A percentile compares a stretch with the other conserved stretches of the same genome.
Conservation (phyloP, 2,113 vertebrate species). For the Morphnarchus princeps region DNA sequence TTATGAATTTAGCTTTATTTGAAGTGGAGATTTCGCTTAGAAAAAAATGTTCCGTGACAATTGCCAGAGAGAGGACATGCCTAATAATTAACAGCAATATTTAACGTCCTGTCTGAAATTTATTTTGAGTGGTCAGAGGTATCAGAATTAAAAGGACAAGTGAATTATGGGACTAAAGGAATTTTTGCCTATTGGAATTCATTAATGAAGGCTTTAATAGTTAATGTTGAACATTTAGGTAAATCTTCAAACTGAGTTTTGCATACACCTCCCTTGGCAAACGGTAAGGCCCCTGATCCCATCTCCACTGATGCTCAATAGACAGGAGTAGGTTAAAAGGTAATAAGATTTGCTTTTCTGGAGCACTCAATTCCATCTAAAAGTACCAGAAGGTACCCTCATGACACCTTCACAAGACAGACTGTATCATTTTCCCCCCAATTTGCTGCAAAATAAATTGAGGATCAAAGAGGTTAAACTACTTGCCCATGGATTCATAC, state of each 20-base stretch:
- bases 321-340: neutral
- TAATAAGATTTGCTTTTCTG: conserved; percentile 29
- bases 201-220: neutral
- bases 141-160: neutral
- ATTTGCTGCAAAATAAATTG: conserved; percentile 44
- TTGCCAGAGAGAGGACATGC: neutral
- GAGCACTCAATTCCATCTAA: conserved; percentile 10
- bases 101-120: neutral
- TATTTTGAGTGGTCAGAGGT: neutral
- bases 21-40: neutral
- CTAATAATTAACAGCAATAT: neutral
- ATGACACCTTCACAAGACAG: neutral
- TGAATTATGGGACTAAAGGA: neutral
- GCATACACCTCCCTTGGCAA: neutral
- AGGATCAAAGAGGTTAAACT: conserved; percentile 28
- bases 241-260: neutral
- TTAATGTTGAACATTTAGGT: neutral
- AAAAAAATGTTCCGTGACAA: neutral
- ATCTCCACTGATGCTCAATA: neutral
- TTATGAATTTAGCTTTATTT: neutral
- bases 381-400: conserved; percentile 19
- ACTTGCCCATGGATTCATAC: neutral
- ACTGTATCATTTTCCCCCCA: neutral
- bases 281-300: neutral
- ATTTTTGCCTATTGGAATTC: neutral